Evolutionary conservation across 2,113 vertebrate species (phyloP), one percentile per base, ranked within the genome.

Genomic region (Lates calcarifer): DNA sequence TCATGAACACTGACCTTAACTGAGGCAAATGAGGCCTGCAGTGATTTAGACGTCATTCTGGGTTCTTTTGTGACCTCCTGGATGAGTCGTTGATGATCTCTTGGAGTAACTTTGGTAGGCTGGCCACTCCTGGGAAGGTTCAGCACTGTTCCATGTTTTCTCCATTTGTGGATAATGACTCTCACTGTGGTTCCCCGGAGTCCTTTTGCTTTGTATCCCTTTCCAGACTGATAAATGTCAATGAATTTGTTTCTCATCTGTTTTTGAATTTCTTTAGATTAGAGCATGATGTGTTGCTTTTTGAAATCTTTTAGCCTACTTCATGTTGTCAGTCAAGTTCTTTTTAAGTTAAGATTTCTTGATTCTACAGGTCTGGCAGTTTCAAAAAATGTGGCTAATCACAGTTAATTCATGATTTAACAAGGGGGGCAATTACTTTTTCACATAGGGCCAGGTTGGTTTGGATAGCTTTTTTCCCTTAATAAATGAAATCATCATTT

Each of bases 121-220:
- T 1, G 11, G n/a, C 13, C 47, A 43, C 28, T 57, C 26, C 68
- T 17, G 68, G n/a, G 37, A 73, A 64, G 69, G 6, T 58, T 72
- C 29, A 14, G 49, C 15, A 53, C 72, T 62, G 28, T 20, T 63
- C 58, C 33, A 35, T 7, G 45, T 28, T 28, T 24, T 47, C 29
- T 41, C 41, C 28, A 49, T 74, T 62, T 62, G 60, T 62, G 60
- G 60, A 62, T 62, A 62, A 62, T 39, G 60, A 33, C 33, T 62
- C 31, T 39, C 20, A 39, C 60, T 22, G 60, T 62, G 31, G 60
- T 39, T 39, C 20, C 10, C 60, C 14, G 60, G 31, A 62, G 60
- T 37, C 33, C 60, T 39, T 37, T 62, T 33, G 33, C 60, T 62
- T 67, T 49, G 43, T 67, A 31, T 49, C 28, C 43, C 17, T 67